phyloP scores from a whole-genome alignment of 2,888 invertebrate genomes.

The Xestia xanthographa region DNA sequence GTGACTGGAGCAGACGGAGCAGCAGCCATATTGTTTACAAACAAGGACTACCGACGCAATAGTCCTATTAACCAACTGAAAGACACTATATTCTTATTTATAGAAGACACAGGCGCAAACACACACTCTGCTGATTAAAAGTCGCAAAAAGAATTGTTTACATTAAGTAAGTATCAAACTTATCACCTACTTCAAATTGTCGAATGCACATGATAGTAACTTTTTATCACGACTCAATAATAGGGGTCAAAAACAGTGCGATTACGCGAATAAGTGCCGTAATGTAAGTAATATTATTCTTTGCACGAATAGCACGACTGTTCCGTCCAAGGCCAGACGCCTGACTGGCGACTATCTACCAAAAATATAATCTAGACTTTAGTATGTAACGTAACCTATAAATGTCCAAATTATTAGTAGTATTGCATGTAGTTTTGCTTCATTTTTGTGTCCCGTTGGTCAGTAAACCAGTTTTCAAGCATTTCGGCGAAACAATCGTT shows the following conservation, averaged over 20 bases:
- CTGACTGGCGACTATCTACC: constrained; percentile 12
- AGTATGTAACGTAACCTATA: background rate
- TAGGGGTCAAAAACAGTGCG: background rate
- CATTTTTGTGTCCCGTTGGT: background rate
- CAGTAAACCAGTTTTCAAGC: background rate
- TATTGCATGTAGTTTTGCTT: background rate
- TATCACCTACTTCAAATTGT: background rate
- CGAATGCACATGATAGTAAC: background rate
- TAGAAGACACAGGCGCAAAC: background rate
- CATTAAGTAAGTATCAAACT: background rate
- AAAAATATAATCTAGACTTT: background rate
- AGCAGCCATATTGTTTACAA: constrained; percentile 20
- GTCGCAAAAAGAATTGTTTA: background rate
- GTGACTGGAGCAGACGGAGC: background rate
- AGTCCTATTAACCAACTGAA: background rate
- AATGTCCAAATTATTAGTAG: background rate
- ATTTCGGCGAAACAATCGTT: background rate
- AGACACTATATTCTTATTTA: background rate
- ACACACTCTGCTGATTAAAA: background rate
- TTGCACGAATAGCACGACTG: background rate
- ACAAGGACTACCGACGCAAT: background rate
- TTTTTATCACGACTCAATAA: background rate
- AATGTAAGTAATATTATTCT: background rate
- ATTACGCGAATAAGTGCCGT: background rate
- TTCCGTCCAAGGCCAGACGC: background rate